phyloP scores from a whole-genome alignment of 2,113 vertebrate genomes.

The Phylloscopus trochilus region DNA sequence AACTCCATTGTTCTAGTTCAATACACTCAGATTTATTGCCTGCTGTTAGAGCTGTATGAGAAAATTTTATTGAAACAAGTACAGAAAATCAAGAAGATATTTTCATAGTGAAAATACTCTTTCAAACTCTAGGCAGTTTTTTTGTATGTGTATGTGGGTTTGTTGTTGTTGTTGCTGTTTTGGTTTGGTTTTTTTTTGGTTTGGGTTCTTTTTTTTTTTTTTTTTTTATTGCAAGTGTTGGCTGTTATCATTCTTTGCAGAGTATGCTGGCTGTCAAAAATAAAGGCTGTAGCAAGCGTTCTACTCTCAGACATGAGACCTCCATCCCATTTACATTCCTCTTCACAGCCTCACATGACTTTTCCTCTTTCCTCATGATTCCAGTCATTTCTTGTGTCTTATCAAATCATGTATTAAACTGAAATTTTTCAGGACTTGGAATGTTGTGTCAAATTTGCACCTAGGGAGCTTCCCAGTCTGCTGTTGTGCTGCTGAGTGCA shows the following conservation, averaged over 20 bases:
- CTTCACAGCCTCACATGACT: neutral
- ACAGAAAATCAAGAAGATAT: neutral
- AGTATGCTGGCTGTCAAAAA: neutral
- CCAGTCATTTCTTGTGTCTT: neutral
- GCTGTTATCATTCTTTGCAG: neutral
- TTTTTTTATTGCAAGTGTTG: neutral
- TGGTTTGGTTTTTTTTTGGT: no score
- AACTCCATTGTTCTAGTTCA: neutral
- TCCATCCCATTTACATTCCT: neutral
- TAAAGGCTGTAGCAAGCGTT: neutral
- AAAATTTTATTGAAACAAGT: conserved; percentile 13
- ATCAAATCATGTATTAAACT: neutral
- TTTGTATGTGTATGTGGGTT: neutral
- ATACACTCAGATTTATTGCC: neutral
- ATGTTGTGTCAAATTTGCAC: neutral
- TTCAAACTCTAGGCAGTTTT: neutral
- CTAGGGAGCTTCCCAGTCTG: neutral
- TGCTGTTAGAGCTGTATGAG: neutral
- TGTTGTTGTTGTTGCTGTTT: neutral
- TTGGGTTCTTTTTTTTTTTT: no score
- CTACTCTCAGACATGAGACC: neutral
- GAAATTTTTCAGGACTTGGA: neutral
- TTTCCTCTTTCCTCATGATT: neutral
- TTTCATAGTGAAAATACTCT: neutral
- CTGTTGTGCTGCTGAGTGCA: neutral